Evolutionary conservation across 2,888 invertebrate genomes (phyloP), one percentile per base, ranked within the genome.

Genomic region (Boloria selene): DNA sequence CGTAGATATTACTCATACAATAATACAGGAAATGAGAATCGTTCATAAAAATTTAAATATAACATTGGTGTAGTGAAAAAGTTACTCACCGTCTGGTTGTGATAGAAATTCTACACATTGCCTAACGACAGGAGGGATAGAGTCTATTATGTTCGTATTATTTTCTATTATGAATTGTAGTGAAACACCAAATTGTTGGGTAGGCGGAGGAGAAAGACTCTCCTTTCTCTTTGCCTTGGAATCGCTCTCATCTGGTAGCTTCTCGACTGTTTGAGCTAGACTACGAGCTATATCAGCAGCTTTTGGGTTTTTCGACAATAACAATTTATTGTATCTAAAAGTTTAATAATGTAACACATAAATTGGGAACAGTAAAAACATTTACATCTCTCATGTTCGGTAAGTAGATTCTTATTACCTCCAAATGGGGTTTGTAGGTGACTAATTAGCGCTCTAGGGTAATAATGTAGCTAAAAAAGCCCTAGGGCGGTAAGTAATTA

Each of bases 131-230:
- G 98, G 98, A 56, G 99, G 99, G 80, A 99, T 97, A 6, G 95
- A 94, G 75, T 94, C 94, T 22, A 96, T 95, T 81, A 94, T 92
- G 66, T 92, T 88, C 14, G 94, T 87, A 83, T 98, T 97, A 84
- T 98, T 95, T 70, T 96, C 95, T 81, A 97, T 97, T 70, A 99
- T 98, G 84, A 97, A 98, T 80, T 96, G 95, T 65, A 99, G 93
- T 3, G 98, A 95, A 1, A 99, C 99, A 31, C 99, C 98, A 88
- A 99, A 99, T 89, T 99, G 99, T 82, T 98, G 97, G 6, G 97
- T 97, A 49, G 94, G 93, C 54, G 85, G 88, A 47, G 92, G 86
- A 0, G 81, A 80, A 1, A 86, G 72, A 14, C 80, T 81, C 2
- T 70, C 70, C 45, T 74, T 74, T 0, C 72, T 76, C 0, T 65